Evolutionary conservation across 2,888 invertebrate species (phyloP), one percentile per base, ranked within the genome.

Genomic region (Endomychus coccineus): DNA sequence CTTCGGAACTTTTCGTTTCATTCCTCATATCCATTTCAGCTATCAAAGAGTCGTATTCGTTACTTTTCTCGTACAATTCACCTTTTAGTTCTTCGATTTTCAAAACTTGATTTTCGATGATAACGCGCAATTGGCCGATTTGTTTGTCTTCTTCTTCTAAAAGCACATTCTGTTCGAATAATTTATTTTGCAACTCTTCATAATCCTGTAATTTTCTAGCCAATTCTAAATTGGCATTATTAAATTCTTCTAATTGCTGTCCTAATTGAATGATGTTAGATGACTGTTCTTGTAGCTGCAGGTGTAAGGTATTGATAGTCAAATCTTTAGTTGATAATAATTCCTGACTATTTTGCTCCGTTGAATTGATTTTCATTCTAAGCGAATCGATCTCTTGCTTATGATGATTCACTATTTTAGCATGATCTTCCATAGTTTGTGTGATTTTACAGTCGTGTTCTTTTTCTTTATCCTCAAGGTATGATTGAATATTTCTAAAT

Each of bases 51-150:
- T 77, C 77, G 44, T 74, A 73, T 49, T 78, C 76, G 6, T 72
- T 73, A 29, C 71, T 71, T 35, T 75, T 73, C 34, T 73, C 70
- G 30, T 67, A 73, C 41, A 84, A 64, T 52, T 82, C 78, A 45
- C 78, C 78, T 53, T 83, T 82, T 3, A 84, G 58, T 4, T 78
- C 75, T 4, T 83, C 80, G 46, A 85, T 81, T 62, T 83, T 83
- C 36, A 78, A 61, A 50, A 82, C 80, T 57, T 84, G 84, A 31
- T 71, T 74, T 54, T 80, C 79, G 31, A 85, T 66, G 1, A 75
- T 77, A 2, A 65, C 56, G 52, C 77, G 73, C 51, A 79, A 61
- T 54, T 80, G 78, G 0, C 58, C 50, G n/a, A 74, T 49, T 52
- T 73, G 76, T 19, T 59, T 66, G 5, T 71, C 30, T 50, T 77